Base-by-base conservation (phyloP, 2,113 vertebrate genomes). In the Lampris megalopsis region DNA sequence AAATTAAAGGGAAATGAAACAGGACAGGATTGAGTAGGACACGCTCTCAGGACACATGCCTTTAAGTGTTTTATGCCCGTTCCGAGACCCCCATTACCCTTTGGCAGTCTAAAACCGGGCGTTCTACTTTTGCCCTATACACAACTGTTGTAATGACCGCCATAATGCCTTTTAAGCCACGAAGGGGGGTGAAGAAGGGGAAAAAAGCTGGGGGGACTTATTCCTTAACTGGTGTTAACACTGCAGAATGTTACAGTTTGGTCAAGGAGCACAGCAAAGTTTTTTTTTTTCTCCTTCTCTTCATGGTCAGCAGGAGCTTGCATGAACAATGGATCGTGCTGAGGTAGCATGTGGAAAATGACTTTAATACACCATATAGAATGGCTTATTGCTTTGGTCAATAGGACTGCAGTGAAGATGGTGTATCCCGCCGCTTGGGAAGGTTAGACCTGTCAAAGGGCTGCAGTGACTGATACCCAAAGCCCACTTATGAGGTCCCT, bases 301-400 rank as follows among this genome's bases (percentile, higher is more conserved):
- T 93, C 95, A 93, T 96, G 97, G 98, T 98, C 97, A 99, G 96
- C 96, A 97, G 95, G 95, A 95, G 95, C 95, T 94, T 91, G 96
- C 96, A 97, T 99, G 97, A 98, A 98, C 97, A 98, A 99, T 98
- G 96, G 96, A 92, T 96, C 92, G 93, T 99, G 97, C 98, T 98
- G 98, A 98, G 97, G 96, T 98, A 96, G 97, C 97, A 98, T 98
- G 97, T 98, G 96, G 96, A 98, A 99, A 99, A 99, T 98, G 96
- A 97, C 97, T 99, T 98, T 99, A 99, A 99, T 98, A 97, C 95
- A 97, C 97, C 96, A 96, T 98, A 98, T 95, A 97, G 96, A 97
- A 98, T 96, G 96, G 96, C 97, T 99, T 99, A 99, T 99, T 99
- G 97, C 97, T 96, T 97, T 97, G 96, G 98, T 99, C 98, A 99